These are phyloP conservation scores for Diabrotica virgifera DNA, from an alignment of 1,140 invertebrate genomes.

Conservation along the genomic window DNA sequence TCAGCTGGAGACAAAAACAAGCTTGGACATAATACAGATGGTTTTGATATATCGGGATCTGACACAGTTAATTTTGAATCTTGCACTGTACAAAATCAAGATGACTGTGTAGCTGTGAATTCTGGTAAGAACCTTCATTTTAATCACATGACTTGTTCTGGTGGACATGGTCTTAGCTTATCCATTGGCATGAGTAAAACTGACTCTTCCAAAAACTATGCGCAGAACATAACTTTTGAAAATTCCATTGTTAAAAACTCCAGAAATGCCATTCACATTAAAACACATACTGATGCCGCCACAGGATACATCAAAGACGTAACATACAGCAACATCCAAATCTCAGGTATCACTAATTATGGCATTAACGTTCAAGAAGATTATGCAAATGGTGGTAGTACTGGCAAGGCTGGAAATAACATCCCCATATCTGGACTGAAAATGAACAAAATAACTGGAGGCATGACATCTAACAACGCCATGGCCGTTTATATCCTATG, in stretches of 20 bases:
- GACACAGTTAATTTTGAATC: constrained; percentile 17
- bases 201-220: constrained; percentile 20
- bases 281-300: constrained; percentile 27
- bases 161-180: constrained; percentile 27
- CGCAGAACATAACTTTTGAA: constrained; percentile 21
- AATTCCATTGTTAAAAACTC: constrained; percentile 23
- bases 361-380: constrained; percentile 29
- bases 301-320: constrained; percentile 19
- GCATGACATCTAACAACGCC: constrained; percentile 21
- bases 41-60: constrained; percentile 24
- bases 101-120: constrained; percentile 28
- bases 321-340: constrained; percentile 25
- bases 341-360: constrained; percentile 25
- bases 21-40: constrained; percentile 26
- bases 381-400: constrained; percentile 23
- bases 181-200: constrained; percentile 21
- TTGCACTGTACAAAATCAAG: constrained; percentile 25
- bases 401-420: constrained; percentile 21
- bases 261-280: constrained; percentile 26
- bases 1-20: constrained; percentile 22
- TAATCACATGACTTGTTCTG: constrained; percentile 21
- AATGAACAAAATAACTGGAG: constrained; percentile 12
- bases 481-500: constrained; percentile 27
- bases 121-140: constrained; percentile 21
- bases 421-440: constrained; percentile 26